A percentile compares a stretch with the other conserved stretches of the same genome.
These are phyloP conservation scores for Bufo bufo DNA, from an alignment of 2,113 vertebrate species.

Conservation along the genomic window DNA sequence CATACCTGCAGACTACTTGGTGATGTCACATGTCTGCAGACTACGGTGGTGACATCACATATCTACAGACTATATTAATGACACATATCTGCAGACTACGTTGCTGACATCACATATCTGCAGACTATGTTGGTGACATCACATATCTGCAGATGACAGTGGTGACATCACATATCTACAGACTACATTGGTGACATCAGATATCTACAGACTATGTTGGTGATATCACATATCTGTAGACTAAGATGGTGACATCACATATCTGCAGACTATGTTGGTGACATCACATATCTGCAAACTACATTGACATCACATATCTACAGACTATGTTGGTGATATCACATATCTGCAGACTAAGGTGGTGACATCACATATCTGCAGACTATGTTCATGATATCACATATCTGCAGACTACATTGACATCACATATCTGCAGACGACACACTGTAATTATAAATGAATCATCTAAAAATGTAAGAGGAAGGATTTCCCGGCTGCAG, in stretches of 20 bases:
- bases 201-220: background rate
- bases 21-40: background rate
- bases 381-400: too few relatives aligned
- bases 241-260: background rate
- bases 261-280: background rate
- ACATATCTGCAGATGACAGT: background rate
- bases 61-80: background rate
- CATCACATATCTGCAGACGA: background rate
- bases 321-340: background rate
- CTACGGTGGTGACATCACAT: background rate
- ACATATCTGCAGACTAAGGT: background rate
- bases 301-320: background rate
- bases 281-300: background rate
- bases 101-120: background rate
- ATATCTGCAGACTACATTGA: background rate
- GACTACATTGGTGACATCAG: background rate
- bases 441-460: constrained; percentile 20
- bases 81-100: background rate
- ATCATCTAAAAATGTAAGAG: background rate
- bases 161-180: background rate
- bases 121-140: background rate
- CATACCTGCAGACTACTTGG: background rate
- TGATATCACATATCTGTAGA: background rate
- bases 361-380: background rate
- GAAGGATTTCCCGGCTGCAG: background rate